These are phyloP conservation scores for Caenorhabditis virilis DNA, from an alignment of 2,888 invertebrate species.

Conservation along the genomic window DNA sequence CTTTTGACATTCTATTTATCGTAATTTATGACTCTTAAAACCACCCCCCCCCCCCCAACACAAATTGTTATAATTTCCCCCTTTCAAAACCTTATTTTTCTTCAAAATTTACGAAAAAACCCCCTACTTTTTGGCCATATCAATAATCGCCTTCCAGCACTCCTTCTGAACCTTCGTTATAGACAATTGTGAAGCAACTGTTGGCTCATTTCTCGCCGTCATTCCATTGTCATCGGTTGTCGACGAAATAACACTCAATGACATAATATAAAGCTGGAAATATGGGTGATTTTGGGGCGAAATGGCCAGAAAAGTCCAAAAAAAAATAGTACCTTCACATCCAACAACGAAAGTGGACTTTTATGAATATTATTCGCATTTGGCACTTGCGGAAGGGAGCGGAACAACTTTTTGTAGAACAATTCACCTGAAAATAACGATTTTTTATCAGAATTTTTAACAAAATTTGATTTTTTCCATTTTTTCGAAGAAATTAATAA, in stretches of 20 bases:
- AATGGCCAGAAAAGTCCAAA: neutral
- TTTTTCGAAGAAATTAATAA: no score
- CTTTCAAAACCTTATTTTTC: neutral
- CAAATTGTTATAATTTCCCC: no score
- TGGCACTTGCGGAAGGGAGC: constrained; percentile 6
- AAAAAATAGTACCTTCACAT: constrained; percentile 12
- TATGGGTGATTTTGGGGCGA: no score
- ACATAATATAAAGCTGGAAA: constrained; percentile 21
- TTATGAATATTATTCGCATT: constrained; percentile 4
- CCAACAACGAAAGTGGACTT: constrained; percentile 13
- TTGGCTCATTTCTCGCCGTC: constrained; percentile 7
- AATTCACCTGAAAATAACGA: neutral
- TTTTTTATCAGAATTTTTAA: neutral
- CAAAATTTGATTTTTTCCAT: neutral
- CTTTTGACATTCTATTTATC: no score
- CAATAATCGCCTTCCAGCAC: constrained; percentile 29
- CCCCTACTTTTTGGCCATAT: constrained; percentile 9
- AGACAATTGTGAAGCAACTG: constrained; percentile 13
- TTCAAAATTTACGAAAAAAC: neutral
- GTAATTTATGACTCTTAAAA: no score
- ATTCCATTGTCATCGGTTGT: constrained; percentile 27
- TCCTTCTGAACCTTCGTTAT: constrained; percentile 28
- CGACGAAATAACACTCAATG: constrained; percentile 9
- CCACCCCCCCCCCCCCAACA: no score
- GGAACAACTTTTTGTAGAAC: constrained; percentile 3